Conservation (phyloP, 2,888 invertebrate species). For the Pachliopta kotzebuea region DNA sequence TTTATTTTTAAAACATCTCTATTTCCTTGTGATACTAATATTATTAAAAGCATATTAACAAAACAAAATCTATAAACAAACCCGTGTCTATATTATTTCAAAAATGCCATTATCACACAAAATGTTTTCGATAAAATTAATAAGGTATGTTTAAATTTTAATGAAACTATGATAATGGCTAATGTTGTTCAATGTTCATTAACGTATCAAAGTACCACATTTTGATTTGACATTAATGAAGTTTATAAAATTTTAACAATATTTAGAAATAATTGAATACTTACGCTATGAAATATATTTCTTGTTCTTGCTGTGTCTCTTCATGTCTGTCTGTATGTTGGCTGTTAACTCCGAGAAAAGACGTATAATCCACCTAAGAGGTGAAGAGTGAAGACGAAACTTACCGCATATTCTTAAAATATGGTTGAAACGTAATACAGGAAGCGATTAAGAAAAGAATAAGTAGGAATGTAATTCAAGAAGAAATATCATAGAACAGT, state of each 20-base stretch:
- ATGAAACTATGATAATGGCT: not conserved
- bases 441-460: too few relatives aligned
- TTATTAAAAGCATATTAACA: not conserved
- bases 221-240: not conserved
- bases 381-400: too few relatives aligned
- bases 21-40: not conserved
- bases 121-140: not conserved
- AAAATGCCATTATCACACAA: not conserved
- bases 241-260: not conserved
- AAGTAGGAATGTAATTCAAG: too few relatives aligned
- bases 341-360: too few relatives aligned
- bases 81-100: not conserved
- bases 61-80: not conserved
- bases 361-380: too few relatives aligned
- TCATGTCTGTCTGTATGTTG: too few relatives aligned
- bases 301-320: too few relatives aligned
- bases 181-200: conserved; percentile 1
- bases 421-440: too few relatives aligned
- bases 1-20: too few relatives aligned
- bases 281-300: too few relatives aligned
- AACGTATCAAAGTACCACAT: not conserved
- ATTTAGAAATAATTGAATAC: not conserved
- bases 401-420: too few relatives aligned
- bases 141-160: conserved; percentile 2
- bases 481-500: too few relatives aligned